Evolutionary conservation across 2,797 vertebrate species (phyloP).

Genomic region (Thaleichthys pacificus): DNA sequence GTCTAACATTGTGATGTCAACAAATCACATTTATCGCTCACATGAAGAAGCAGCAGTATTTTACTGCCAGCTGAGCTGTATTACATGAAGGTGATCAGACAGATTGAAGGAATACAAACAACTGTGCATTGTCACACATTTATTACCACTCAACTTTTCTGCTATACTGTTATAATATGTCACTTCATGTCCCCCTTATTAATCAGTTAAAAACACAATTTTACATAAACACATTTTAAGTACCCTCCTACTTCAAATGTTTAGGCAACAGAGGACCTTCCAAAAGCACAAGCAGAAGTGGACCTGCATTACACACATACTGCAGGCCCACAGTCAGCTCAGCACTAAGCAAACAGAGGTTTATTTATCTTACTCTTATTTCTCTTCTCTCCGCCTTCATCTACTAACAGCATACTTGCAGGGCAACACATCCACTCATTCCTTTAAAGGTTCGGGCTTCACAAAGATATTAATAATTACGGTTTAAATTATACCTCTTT

Average conservation of each 20-base stretch:
- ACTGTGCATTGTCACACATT: neutral
- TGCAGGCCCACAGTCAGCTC: slow-evolving; percentile 30
- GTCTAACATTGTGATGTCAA: slow-evolving; percentile 11
- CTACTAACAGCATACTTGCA: slow-evolving; percentile 6
- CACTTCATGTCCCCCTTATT: too few species aligned
- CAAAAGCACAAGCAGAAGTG: neutral
- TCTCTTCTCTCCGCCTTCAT: slow-evolving; percentile 26
- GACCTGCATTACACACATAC: neutral
- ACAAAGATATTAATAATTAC: neutral
- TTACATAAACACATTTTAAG: too few species aligned
- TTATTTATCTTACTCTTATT: slow-evolving; percentile 56
- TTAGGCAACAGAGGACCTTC: neutral
- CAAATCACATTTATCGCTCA: neutral
- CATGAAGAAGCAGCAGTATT: slow-evolving; percentile 20
- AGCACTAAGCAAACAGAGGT: slow-evolving; percentile 39
- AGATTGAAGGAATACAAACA: neutral
- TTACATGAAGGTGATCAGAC: neutral
- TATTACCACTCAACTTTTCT: neutral
- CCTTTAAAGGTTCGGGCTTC: neutral
- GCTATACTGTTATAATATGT: too few species aligned
- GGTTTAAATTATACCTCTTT: neutral
- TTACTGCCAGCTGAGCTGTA: slow-evolving; percentile 18
- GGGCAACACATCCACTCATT: neutral
- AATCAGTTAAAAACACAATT: too few species aligned
- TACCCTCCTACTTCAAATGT: too few species aligned